These are phyloP conservation scores for Limnephilus lunatus DNA, from an alignment of 2,888 invertebrate species.

Conservation along the genomic window DNA sequence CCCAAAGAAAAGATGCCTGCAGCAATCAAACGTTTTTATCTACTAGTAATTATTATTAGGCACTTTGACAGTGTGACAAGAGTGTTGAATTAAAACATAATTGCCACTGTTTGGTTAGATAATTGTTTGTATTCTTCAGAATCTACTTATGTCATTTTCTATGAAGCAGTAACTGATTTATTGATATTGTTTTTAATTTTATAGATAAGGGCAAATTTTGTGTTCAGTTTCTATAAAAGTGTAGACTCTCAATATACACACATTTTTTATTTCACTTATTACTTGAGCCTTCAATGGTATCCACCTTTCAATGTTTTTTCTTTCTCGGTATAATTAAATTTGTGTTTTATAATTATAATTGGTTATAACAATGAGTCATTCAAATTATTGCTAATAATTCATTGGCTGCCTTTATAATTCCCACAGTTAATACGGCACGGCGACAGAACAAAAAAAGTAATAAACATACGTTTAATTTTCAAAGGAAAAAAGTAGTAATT, in stretches of 20 bases:
- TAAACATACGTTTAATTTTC: too few species aligned
- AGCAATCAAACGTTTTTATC: too few species aligned
- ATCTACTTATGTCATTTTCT: background rate
- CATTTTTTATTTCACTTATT: background rate
- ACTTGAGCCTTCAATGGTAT: background rate
- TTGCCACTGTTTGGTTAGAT: background rate
- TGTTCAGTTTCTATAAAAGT: background rate
- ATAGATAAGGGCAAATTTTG: background rate
- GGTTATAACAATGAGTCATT: background rate
- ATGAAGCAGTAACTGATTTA: background rate
- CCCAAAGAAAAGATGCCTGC: too few species aligned
- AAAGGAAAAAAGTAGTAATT: too few species aligned
- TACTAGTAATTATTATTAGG: background rate
- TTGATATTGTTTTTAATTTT: background rate
- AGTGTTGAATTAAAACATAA: background rate
- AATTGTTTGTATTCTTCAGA: background rate
- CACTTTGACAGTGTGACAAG: background rate
- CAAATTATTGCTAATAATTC: background rate
- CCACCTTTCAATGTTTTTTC: background rate
- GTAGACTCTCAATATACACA: background rate
- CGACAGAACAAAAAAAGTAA: too few species aligned
- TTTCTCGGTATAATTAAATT: background rate
- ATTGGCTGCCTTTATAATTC: background rate
- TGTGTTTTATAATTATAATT: background rate
- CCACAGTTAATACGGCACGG: too few species aligned